Evolutionary conservation across 2,113 vertebrate genomes (phyloP).

Genomic region (Myotis yumanensis): DNA sequence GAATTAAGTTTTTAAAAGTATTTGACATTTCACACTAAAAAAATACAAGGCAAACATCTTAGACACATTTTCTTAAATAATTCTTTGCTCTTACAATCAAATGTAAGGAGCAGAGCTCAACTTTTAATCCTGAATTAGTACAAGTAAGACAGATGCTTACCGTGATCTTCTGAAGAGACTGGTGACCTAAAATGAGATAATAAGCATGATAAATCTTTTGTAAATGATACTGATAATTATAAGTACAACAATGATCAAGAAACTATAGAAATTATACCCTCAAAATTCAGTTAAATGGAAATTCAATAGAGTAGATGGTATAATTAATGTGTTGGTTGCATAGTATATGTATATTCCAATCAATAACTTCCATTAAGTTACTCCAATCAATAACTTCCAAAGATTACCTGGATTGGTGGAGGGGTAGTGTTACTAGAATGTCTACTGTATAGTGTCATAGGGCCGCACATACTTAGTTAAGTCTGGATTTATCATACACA

Average conservation of each 20-base stretch:
- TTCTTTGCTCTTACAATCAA: constrained; percentile 16
- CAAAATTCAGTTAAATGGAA: constrained; percentile 19
- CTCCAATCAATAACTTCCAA: not conserved
- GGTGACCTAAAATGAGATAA: constrained; percentile 85
- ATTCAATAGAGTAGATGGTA: not conserved
- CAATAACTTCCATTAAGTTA: not conserved
- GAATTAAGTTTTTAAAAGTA: constrained; percentile 2
- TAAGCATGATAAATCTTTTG: constrained; percentile 78
- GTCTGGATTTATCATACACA: not conserved
- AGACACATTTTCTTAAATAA: constrained; percentile 28
- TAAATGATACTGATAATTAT: not conserved
- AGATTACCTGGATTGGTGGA: constrained; percentile 4
- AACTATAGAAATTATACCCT: not conserved
- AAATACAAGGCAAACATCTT: constrained; percentile 27
- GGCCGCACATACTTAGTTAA: not conserved
- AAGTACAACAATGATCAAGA: not conserved
- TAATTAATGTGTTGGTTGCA: not conserved
- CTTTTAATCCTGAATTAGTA: constrained; percentile 56
- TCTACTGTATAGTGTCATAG: not conserved
- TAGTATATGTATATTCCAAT: not conserved
- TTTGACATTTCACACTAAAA: not conserved
- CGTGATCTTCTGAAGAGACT: constrained; percentile 86
- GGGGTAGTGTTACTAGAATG: not conserved
- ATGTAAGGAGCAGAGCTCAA: not conserved
- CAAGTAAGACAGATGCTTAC: constrained; percentile 80